phyloP scores from a whole-genome alignment of 1,140 invertebrate genomes.

The Phortica variegata region DNA sequence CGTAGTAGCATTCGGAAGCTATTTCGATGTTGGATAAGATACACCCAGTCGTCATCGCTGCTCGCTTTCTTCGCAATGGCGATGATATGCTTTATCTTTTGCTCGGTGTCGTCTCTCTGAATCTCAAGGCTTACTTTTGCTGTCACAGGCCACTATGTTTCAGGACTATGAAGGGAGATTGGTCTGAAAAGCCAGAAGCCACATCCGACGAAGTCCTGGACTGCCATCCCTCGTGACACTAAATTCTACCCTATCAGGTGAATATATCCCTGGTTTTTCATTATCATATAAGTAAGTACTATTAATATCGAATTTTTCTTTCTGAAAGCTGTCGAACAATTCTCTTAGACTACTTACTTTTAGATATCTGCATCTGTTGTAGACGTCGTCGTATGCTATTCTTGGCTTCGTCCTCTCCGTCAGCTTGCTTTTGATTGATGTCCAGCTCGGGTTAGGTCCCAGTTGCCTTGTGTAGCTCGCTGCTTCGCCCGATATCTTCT shows the following conservation, averaged over 20 bases:
- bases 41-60: no score
- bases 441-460: neutral
- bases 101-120: no score
- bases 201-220: no score
- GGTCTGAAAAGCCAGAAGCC: no score
- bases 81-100: no score
- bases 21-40: no score
- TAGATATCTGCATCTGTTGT: neutral
- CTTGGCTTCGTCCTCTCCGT: neutral
- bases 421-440: neutral
- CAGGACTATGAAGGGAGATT: no score
- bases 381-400: neutral
- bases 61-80: no score
- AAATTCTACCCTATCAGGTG: neutral
- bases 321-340: constrained; percentile 3
- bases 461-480: neutral
- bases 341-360: constrained; percentile 7
- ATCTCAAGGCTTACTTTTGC: no score
- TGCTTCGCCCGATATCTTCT: neutral
- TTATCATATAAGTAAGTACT: neutral
- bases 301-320: neutral
- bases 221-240: no score
- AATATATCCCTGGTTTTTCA: neutral
- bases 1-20: no score
- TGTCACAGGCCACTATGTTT: no score